Base-by-base conservation (phyloP, 1,140 invertebrate species). In the Papilio polyxenes region DNA sequence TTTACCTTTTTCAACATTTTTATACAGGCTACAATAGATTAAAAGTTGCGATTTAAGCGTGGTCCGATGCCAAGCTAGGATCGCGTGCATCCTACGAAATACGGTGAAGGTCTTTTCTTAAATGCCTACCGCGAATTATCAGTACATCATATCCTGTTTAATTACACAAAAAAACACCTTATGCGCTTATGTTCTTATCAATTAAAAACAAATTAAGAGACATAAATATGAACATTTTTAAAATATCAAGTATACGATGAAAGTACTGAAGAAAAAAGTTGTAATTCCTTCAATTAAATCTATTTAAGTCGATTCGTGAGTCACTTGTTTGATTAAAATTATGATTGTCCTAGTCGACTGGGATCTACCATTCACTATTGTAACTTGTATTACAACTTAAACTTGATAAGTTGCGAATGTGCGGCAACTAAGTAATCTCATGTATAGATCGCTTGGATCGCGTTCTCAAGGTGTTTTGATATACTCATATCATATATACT, bases 51-150 rank as follows among this genome's bases (percentile, higher is more conserved):
- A 81, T 20, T 80, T 53, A 53, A 78, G 75, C 83, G 81, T 59
- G 83, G 74, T 78, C 77, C 53, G 53, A 72, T 53, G 65, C 72
- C 65, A 81, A 84, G 76, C 62, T 80, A 80, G 82, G 59, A 49
- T 85, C 82, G 84, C 84, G 84, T 85, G 84, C 48, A 77, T 80
- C 81, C 82, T 80, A 80, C 78, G 78, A 80, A 85, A 85, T 83
- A 85, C 84, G 84, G 84, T 85, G 84, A 85, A 83, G 84, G 84
- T 79, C 78, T 80, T 40, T 15, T 80, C 78, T 80, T 80, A 80
- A 80, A 80, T 80, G 78, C 78, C 82, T 83, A 81, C 77, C n/a
- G 69, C 13, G 78, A 62, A 84, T 83, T 83, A 84, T 84, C 75
- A 81, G 82, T 82, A 75, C 82, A 84, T 84, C 81, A 82, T 82